Conservation (phyloP, 2,113 vertebrate genomes). For the Caloenas nicobarica region DNA sequence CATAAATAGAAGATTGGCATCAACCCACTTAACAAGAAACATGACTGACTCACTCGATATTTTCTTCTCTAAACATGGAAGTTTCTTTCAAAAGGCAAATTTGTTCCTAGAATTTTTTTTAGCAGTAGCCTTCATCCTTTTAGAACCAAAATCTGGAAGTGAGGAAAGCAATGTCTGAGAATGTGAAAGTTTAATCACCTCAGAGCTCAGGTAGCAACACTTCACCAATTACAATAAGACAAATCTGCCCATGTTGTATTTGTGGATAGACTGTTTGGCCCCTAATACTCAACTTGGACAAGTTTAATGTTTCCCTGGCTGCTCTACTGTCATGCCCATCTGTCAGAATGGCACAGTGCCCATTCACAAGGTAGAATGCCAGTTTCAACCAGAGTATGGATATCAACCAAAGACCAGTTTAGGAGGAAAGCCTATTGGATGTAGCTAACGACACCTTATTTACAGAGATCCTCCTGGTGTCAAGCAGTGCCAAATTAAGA, state of each 20-base stretch:
- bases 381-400: constrained; percentile 37
- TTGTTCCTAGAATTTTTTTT: not conserved
- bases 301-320: constrained; percentile 70
- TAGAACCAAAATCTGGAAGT: not conserved
- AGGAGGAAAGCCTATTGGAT: constrained; percentile 34
- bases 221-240: not conserved
- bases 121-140: not conserved
- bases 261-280: constrained; percentile 47
- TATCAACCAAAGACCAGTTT: constrained; percentile 51
- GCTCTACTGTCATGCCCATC: constrained; percentile 69
- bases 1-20: constrained; percentile 13
- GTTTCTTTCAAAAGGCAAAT: not conserved
- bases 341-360: constrained; percentile 74
- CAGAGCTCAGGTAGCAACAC: not conserved
- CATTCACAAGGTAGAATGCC: constrained; percentile 56
- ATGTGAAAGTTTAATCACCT: not conserved
- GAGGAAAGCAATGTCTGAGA: not conserved
- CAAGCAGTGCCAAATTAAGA: constrained; percentile 69
- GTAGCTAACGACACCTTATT: constrained; percentile 62
- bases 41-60: not conserved
- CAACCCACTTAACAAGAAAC: constrained; percentile 20
- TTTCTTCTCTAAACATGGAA: not conserved
- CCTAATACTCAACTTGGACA: constrained; percentile 59
- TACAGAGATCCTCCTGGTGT: constrained; percentile 64
- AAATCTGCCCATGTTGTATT: constrained; percentile 15